Evolutionary conservation across 1,140 invertebrate species (phyloP).

Genomic region (Cherax destructor): DNA sequence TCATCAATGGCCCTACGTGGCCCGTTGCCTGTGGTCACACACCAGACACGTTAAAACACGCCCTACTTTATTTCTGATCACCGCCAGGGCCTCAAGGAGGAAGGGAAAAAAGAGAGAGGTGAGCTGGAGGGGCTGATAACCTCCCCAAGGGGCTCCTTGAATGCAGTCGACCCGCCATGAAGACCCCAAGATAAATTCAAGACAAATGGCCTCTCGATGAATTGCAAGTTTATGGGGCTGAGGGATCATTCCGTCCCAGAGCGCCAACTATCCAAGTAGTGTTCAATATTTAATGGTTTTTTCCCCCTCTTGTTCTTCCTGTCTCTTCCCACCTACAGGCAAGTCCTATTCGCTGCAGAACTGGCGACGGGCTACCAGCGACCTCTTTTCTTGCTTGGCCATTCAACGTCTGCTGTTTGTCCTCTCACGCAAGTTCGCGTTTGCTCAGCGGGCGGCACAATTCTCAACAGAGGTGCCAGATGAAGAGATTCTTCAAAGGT

Average conservation of each 20-base stretch:
- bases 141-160: background rate
- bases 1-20: background rate
- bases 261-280: slow-evolving; percentile 20
- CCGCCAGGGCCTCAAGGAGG: background rate
- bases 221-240: slow-evolving; percentile 41
- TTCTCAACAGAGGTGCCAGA: slow-evolving; percentile 13
- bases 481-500: slow-evolving; percentile 44
- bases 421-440: slow-evolving; percentile 21
- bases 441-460: slow-evolving; percentile 25
- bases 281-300: slow-evolving; percentile 31
- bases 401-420: slow-evolving; percentile 42
- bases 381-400: background rate
- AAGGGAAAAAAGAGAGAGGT: background rate
- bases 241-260: slow-evolving; percentile 23
- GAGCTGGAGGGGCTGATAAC: background rate
- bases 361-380: background rate
- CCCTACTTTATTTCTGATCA: slow-evolving; percentile 12
- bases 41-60: slow-evolving; percentile 17
- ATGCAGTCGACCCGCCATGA: slow-evolving; percentile 6
- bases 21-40: slow-evolving; percentile 1
- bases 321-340: background rate
- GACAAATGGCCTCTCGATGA: slow-evolving; percentile 60
- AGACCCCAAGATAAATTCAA: slow-evolving; percentile 43
- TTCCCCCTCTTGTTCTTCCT: slow-evolving; percentile 2
- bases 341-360: background rate